These are phyloP conservation scores for Muraenolepis orangiensis DNA, from an alignment of 2,797 vertebrate genomes.

Conservation along the genomic window DNA sequence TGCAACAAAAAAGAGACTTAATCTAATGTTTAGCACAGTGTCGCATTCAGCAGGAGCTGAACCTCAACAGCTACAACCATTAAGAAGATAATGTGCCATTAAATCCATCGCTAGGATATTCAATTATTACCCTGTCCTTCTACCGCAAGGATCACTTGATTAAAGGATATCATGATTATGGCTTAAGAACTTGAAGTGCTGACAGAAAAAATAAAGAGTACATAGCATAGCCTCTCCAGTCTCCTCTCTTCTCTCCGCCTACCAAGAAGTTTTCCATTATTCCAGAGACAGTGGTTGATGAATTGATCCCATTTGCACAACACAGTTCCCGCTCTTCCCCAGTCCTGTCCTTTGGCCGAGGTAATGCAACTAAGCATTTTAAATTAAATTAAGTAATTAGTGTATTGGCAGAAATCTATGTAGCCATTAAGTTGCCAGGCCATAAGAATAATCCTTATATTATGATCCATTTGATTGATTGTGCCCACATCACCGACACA, in stretches of 20 bases:
- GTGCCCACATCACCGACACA: slow-evolving; percentile 34
- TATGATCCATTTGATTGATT: slow-evolving; percentile 58
- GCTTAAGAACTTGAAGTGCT: background rate
- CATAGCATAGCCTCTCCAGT: background rate
- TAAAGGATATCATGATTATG: background rate
- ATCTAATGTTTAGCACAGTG: background rate
- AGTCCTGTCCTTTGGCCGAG: slow-evolving; percentile 25
- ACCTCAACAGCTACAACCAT: background rate
- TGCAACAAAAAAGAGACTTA: background rate
- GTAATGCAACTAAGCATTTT: slow-evolving; percentile 44
- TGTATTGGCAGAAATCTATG: slow-evolving; percentile 63
- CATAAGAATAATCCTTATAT: slow-evolving; percentile 54
- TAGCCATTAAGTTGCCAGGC: slow-evolving; percentile 61
- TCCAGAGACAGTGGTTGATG: slow-evolving; percentile 17
- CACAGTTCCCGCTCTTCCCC: slow-evolving; percentile 9
- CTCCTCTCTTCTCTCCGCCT: background rate
- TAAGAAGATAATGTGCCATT: background rate
- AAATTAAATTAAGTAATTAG: slow-evolving; percentile 67
- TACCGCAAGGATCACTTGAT: background rate
- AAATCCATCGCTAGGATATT: background rate
- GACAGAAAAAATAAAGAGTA: background rate
- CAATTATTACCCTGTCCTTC: background rate
- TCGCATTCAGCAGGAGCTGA: background rate
- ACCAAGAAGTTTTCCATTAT: background rate
- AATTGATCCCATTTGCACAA: slow-evolving; percentile 26